A percentile compares a stretch with the other conserved stretches of the same genome.
phyloP scores from a whole-genome alignment of 2,888 invertebrate genomes.

The Drosophila gaucha region DNA sequence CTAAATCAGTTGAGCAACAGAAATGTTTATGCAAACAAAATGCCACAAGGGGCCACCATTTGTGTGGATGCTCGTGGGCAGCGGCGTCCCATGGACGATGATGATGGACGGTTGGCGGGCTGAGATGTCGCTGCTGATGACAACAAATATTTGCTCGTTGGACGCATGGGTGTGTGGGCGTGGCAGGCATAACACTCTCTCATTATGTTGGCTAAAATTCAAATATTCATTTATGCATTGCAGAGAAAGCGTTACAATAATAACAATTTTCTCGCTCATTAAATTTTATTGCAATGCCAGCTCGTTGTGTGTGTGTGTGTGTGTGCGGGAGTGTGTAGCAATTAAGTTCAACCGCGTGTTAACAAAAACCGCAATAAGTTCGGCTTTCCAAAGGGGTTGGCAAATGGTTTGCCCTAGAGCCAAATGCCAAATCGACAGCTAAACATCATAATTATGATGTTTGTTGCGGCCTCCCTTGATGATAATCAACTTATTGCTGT shows the following conservation, averaged over 20 bases:
- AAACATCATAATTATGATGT: slow-evolving; percentile 48
- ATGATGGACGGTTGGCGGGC: slow-evolving; percentile 6
- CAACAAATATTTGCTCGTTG: too few relatives aligned
- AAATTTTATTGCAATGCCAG: too few relatives aligned
- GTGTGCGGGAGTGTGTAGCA: slow-evolving; percentile 15
- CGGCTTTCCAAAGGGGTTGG: slow-evolving; percentile 44
- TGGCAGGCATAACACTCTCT: slow-evolving; percentile 11
- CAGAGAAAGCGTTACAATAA: slow-evolving; percentile 51
- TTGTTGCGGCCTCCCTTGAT: slow-evolving; percentile 5
- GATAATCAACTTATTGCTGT: slow-evolving; percentile 12
- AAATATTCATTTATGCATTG: slow-evolving; percentile 58
- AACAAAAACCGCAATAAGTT: slow-evolving; percentile 48
- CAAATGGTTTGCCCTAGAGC: slow-evolving; percentile 42
- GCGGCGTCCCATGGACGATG: slow-evolving; percentile 16
- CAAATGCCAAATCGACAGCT: slow-evolving; percentile 41
- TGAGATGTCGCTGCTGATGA: too few relatives aligned
- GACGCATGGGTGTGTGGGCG: neutral
- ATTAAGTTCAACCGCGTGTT: slow-evolving; percentile 55
- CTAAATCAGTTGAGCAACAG: slow-evolving; percentile 55
- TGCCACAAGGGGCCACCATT: slow-evolving; percentile 11
- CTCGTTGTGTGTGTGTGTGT: slow-evolving; percentile 6
- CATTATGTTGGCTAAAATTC: slow-evolving; percentile 25
- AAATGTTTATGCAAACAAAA: slow-evolving; percentile 57
- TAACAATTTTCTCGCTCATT: slow-evolving; percentile 68
- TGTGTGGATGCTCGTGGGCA: slow-evolving; percentile 1